A percentile compares a stretch with the other conserved stretches of the same genome.
Evolutionary conservation across 2,888 invertebrate species (phyloP).

Genomic region (Nymphalis c-album): DNA sequence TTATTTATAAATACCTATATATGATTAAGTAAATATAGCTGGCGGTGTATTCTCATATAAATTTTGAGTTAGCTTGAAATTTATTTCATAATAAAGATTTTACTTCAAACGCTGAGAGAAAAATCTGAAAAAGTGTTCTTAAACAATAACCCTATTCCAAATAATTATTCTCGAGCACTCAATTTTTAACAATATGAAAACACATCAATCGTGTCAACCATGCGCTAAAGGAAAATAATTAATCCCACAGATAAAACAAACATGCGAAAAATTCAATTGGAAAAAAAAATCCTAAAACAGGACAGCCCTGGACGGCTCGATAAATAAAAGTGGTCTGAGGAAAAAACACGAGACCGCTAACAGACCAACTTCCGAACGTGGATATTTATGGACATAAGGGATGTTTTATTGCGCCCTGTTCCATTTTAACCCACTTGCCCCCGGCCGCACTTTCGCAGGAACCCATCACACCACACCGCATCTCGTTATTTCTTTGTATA

Average conservation of each 20-base stretch:
- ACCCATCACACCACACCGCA: slow-evolving; percentile 49
- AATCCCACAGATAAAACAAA: slow-evolving; percentile 12
- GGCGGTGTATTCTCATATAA: not conserved
- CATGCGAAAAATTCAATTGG: slow-evolving; percentile 14
- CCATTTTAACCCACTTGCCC: slow-evolving; percentile 79
- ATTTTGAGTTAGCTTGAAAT: not conserved
- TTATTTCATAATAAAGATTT: not conserved
- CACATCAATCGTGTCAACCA: too few species aligned
- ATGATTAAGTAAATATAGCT: too few species aligned
- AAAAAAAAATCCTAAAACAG: slow-evolving; percentile 38
- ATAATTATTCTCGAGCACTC: too few species aligned
- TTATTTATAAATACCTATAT: too few species aligned
- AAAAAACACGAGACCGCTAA: slow-evolving; percentile 76
- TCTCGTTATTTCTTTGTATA: not conserved
- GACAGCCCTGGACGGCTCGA: slow-evolving; percentile 59
- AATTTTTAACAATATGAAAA: too few species aligned
- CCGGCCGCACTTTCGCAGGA: slow-evolving; percentile 68
- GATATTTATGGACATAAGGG: slow-evolving; percentile 80
- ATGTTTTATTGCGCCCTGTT: slow-evolving; percentile 74
- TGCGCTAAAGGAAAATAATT: not conserved
- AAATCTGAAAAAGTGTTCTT: too few species aligned
- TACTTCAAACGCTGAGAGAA: not conserved
- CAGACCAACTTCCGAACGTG: slow-evolving; percentile 77
- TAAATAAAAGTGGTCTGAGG: slow-evolving; percentile 69
- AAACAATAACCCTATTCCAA: too few species aligned